Base-by-base conservation (phyloP, 2,888 invertebrate species). In the Onchidella celtica region DNA sequence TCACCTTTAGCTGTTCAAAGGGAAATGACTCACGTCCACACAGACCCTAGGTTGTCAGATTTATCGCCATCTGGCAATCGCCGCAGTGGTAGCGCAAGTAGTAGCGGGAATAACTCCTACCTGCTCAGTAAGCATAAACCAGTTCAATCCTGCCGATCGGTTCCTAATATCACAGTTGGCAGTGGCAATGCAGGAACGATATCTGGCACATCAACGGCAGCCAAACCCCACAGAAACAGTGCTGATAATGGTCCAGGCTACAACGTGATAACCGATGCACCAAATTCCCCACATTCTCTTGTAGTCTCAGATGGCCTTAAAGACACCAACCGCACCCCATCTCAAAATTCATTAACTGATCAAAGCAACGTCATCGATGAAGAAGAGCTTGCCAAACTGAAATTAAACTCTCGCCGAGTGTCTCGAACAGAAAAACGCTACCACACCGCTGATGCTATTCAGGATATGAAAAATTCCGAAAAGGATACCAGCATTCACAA, bases 391-490 rank as follows among this genome's bases (percentile, higher is more conserved):
- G 61, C 82, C 24, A 78, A 63, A 36, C 70, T 61, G n/a, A 91
- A 92, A 81, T 85, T 90, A 34, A 92, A 91, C 93, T 89, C 90
- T 84, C 85, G 91, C 72, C 87, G 92, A 29, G 59, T 75, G 36
- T 82, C 90, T 4, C 86, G 91, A 68, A 88, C 88, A 24, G 92
- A 92, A 85, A 94, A 94, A 89, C 93, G 95, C 83, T 95, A 95
- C 92, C 95, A 95, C 92, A 95, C 95, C 6, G 95, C 95, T 6
- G 95, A 95, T 85, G 95, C 95, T 83, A 95, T 96, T 86, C 95
- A 95, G 90, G 95, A 95, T 90, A 94, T 95, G 78, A 83, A 82
- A 69, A 68, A 84, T 32, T 87, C 89, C 69, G 88, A 88, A 55
- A 88, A 87, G 83, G 91, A 92, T 85, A 88, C 94, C 72, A 94